Percentiles rank a stretch among this genome's conserved stretches.
These are phyloP conservation scores for Epirrita christyi DNA, from an alignment of 2,888 invertebrate species.

Conservation along the genomic window DNA sequence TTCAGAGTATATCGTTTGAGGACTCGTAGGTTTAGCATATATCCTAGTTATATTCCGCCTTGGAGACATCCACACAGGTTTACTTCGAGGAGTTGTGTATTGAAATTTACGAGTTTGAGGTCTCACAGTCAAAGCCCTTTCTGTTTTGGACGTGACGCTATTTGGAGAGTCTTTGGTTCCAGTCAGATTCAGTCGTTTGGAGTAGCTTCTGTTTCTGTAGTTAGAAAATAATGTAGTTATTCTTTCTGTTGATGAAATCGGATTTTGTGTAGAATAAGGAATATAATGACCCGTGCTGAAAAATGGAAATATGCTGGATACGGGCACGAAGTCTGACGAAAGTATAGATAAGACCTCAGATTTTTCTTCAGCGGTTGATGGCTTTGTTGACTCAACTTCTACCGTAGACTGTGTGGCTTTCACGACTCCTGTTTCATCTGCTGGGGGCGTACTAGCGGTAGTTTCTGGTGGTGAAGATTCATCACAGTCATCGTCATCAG, in stretches of 20 bases:
- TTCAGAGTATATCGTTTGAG: conserved; percentile 74
- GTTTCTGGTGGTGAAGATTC: conserved; percentile 61
- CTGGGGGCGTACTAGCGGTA: conserved; percentile 59
- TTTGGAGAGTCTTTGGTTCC: conserved; percentile 70
- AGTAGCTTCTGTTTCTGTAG: conserved; percentile 66
- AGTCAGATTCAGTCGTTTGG: conserved; percentile 68
- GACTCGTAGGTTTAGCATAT: conserved; percentile 53
- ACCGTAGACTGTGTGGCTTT: conserved; percentile 54
- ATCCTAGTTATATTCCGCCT: conserved; percentile 62
- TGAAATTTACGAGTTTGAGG: conserved; percentile 67
- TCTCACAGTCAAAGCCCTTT: conserved; percentile 51
- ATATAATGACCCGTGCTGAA: conserved; percentile 48
- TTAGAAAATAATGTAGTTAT: conserved; percentile 55
- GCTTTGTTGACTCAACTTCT: conserved; percentile 45
- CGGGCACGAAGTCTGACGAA: conserved; percentile 49
- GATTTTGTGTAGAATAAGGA: conserved; percentile 61
- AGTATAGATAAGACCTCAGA: conserved; percentile 51
- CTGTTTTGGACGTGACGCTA: conserved; percentile 65
- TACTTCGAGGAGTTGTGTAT: conserved; percentile 69
- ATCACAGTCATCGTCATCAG: conserved; percentile 73
- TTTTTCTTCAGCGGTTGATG: conserved; percentile 44
- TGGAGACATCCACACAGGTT: conserved; percentile 75
- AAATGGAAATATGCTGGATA: conserved; percentile 53
- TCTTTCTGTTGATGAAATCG: conserved; percentile 58
- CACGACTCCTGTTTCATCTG: conserved; percentile 58